Evolutionary conservation across 2,113 vertebrate species (phyloP), one percentile per base, ranked within the genome.

Genomic region (Falco punctatus): DNA sequence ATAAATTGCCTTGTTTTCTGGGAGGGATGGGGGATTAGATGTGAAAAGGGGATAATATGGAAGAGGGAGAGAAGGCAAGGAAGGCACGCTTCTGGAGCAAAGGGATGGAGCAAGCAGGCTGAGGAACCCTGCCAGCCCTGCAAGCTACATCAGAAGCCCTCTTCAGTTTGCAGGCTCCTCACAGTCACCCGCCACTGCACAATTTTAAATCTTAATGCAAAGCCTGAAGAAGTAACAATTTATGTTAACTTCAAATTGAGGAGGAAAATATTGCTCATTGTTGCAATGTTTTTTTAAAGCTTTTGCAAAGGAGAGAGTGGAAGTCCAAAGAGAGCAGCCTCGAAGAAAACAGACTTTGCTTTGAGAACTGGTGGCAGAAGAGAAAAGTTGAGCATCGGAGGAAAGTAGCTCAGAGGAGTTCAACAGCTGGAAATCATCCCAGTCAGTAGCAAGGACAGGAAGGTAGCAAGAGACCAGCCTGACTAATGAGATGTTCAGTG

Each of bases 311-410:
- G n/a, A 90, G 32, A 79, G 66, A 91, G 35, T 15, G 23, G 61
- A 89, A 79, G 10, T 79, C 27, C 32, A 57, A 79, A 92, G 69
- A 30, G 24, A 67, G 46, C 4, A 44, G 27, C 57, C 44, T 65
- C 10, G 4, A 62, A 93, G 74, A 86, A 77, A 81, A 35, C 24
- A 42, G 32, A 62, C 28, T 59, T 82, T 11, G 35, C 52, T 75
- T 67, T 67, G 44, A 46, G 66, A 90, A 2, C 0, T 77, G 44
- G 20, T 44, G 46, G 17, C 58, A 88, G 67, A 75, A 82, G 26
- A 49, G 30, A 61, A 78, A 70, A 87, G 61, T 0, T 19, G 44
- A 75, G 20, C 0, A 0, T 38, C 58, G 71, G 42, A 74, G 32
- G 30, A 73, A 66, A 74, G 82, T 26, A 80, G 48, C 49, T 80